Conservation (phyloP, 2,888 invertebrate genomes). For the Vannuccia rotundouncinata region DNA sequence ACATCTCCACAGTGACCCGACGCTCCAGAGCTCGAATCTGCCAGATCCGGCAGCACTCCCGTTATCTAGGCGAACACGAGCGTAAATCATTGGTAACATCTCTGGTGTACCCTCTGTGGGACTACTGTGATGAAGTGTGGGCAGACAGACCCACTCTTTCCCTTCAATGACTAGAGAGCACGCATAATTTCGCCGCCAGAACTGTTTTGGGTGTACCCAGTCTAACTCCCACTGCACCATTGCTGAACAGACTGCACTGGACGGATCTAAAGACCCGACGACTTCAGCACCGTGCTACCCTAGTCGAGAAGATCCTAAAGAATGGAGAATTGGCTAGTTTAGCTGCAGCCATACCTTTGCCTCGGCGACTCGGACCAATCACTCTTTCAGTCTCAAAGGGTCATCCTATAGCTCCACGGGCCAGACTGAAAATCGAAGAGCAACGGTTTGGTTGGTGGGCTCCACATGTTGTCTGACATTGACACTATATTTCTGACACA, state of each 20-base stretch:
- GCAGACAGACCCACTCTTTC: slow-evolving; percentile 12
- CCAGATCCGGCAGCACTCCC: background rate
- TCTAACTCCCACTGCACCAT: background rate
- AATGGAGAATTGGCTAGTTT: background rate
- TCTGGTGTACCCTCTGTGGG: slow-evolving; percentile 4
- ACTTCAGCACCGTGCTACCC: background rate
- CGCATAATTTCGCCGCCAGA: slow-evolving; percentile 3
- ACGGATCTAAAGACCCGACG: background rate
- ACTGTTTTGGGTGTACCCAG: slow-evolving; percentile 10
- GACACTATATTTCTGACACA: background rate
- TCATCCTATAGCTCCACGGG: slow-evolving; percentile 7
- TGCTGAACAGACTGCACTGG: background rate
- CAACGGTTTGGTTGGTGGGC: slow-evolving; percentile 24
- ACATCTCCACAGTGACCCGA: slow-evolving; percentile 1
- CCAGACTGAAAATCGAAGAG: slow-evolving; percentile 6
- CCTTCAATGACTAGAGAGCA: background rate
- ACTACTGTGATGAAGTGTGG: slow-evolving; percentile 24
- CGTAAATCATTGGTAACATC: background rate
- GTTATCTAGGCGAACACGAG: slow-evolving; percentile 6
- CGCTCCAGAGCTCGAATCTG: slow-evolving; percentile 15
- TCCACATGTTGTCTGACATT: background rate
- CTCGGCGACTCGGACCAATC: background rate
- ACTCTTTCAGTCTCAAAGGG: background rate
- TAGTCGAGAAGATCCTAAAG: background rate
- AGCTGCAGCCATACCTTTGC: background rate